A percentile compares a stretch with the other conserved stretches of the same genome.
phyloP scores from a whole-genome alignment of 2,888 invertebrate genomes.

The Formica aserva region DNA sequence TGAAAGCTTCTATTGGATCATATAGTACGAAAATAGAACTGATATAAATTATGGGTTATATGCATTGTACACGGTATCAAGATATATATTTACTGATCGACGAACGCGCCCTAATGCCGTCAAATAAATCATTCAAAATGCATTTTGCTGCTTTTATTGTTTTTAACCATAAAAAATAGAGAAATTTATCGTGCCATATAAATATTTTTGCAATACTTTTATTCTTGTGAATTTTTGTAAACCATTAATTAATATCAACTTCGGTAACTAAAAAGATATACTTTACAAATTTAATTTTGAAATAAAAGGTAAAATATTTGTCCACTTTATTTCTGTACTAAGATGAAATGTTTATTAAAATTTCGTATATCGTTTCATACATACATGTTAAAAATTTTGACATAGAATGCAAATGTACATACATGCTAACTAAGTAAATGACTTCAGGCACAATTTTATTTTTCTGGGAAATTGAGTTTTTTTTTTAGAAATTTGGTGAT shows the following conservation, averaged over 20 bases:
- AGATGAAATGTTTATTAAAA: constrained; percentile 36
- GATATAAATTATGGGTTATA: constrained; percentile 12
- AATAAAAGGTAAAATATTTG: background rate
- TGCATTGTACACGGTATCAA: background rate
- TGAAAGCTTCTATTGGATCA: constrained; percentile 27
- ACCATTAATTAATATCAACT: background rate
- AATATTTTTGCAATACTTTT: constrained; percentile 5
- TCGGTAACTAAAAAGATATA: background rate
- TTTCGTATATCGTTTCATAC: constrained; percentile 43
- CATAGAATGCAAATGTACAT: constrained; percentile 62
- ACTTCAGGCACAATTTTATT: constrained; percentile 62
- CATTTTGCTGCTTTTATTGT: constrained; percentile 27
- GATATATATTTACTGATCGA: constrained; percentile 55
- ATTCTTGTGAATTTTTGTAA: constrained; percentile 8
- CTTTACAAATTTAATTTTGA: constrained; percentile 13
- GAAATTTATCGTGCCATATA: constrained; percentile 17
- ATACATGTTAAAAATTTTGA: constrained; percentile 60
- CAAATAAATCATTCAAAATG: constrained; percentile 54
- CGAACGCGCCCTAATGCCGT: constrained; percentile 31
- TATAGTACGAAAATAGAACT: constrained; percentile 59
- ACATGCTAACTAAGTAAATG: constrained; percentile 39
- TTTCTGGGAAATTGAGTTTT: constrained; percentile 53
- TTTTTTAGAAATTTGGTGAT: constrained; percentile 52
- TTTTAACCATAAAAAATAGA: constrained; percentile 14
- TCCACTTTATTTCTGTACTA: constrained; percentile 11